Evolutionary conservation across 2,113 vertebrate species (phyloP).

Genomic region (Pangasianodon gigas): DNA sequence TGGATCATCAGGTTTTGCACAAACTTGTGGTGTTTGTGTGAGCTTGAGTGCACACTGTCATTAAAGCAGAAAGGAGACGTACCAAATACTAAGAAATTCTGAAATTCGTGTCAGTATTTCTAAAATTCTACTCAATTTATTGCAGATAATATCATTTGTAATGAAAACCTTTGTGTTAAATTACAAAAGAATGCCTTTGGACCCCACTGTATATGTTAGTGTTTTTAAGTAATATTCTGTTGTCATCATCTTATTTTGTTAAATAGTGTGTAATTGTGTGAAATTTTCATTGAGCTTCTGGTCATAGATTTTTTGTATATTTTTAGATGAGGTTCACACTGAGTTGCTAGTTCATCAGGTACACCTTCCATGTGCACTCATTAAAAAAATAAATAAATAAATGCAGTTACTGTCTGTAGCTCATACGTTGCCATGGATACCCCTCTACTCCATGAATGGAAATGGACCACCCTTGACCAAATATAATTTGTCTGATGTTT

Average conservation of each 20-base stretch:
- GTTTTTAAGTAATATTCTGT: background rate
- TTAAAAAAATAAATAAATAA: background rate
- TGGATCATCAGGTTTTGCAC: too few relatives aligned
- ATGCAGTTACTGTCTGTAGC: background rate
- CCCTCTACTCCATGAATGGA: background rate
- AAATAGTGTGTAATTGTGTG: background rate
- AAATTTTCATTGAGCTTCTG: too few relatives aligned
- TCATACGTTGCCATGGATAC: background rate
- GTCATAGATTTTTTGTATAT: background rate
- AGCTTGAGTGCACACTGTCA: too few relatives aligned
- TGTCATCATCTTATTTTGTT: background rate
- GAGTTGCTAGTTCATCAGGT: background rate
- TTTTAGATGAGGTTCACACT: background rate
- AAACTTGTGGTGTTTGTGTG: too few relatives aligned
- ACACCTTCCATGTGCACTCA: background rate
- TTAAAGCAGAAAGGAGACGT: background rate
- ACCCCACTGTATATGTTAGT: background rate
- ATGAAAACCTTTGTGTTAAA: background rate
- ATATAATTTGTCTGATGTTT: background rate
- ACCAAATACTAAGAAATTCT: background rate
- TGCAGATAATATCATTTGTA: background rate
- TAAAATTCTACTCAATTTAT: background rate
- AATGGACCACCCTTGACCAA: background rate
- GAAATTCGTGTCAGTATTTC: background rate
- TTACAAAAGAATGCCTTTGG: background rate